Evolutionary conservation across 2,888 invertebrate genomes (phyloP), one percentile per base, ranked within the genome.

Genomic region (Chromoteleia sp.): DNA sequence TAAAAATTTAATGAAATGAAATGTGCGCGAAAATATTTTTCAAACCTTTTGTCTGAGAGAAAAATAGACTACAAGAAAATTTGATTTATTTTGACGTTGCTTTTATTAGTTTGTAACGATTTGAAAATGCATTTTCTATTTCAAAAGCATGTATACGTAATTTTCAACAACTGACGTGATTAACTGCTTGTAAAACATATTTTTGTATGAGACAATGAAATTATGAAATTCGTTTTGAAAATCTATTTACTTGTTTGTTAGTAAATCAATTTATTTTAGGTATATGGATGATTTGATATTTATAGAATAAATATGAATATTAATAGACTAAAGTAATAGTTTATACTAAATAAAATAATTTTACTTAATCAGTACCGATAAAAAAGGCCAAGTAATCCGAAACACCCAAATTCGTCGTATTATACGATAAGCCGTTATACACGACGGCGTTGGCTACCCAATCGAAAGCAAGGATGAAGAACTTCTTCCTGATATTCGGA

Each of bases 371-470:
- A 25, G 7, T 67, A 94, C 94, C 94, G 77, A 95, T 94, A 85
- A 94, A 94, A 88, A 95, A 95, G 14, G 94, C 94, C 86, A 95
- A 92, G 86, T 94, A 94, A 89, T 95, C 95, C 84, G 94, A 94
- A 41, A 95, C 94, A 6, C 95, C 95, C 59, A 95, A 92, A 90
- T 95, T 95, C 25, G 94, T 93, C 12, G 94, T 93, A 88, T 95
- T 95, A 86, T 94, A 94, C 84, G 94, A 94, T 56, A 95, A 91
- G 68, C 94, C 94, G 86, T 95, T 95, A 89, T 95, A 95, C 1
- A 95, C 95, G 0, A 95, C 94, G n/a, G 95, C 95, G 68, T 95
- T 92, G 36, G 94, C 94, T 4, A 95, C 93, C 95, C 95, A 95
- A 85, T 94, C 94, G 84, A 94, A 94, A 0, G 94, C 94, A 19